Percentiles rank a stretch among this genome's conserved stretches.
phyloP scores from a whole-genome alignment of 2,113 vertebrate species.

The Aptenodytes forsteri region DNA sequence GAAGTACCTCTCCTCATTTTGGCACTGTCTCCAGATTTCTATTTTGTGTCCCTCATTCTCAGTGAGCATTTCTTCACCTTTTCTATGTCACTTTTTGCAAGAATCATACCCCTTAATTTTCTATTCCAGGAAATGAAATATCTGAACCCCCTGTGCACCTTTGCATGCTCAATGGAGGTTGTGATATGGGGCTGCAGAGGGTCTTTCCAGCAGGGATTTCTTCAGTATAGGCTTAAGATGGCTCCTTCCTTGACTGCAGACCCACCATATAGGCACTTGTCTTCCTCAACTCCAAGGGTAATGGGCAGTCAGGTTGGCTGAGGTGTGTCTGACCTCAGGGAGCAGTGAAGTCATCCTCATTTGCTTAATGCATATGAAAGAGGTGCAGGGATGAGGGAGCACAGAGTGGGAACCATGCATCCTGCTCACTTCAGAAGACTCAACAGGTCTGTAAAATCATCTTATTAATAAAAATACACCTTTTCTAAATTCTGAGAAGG shows the following conservation, averaged over 20 bases:
- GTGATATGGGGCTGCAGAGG: not conserved
- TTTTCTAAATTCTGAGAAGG: not conserved
- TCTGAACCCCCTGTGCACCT: not conserved
- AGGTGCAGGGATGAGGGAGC: not conserved
- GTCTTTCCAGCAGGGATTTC: not conserved
- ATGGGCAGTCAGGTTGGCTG: not conserved
- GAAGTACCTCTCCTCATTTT: not conserved
- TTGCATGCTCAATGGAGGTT: not conserved
- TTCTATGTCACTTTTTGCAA: not conserved
- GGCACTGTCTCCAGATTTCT: not conserved
- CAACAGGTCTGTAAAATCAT: not conserved
- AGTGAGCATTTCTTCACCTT: not conserved
- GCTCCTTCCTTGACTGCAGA: not conserved
- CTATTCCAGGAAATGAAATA: not conserved
- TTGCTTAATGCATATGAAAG: not conserved
- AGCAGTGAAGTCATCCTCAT: not conserved
- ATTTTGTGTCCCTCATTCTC: not conserved
- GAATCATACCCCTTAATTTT: not conserved
- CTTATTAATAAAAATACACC: not conserved
- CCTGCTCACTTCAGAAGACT: not conserved
- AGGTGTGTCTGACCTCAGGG: not conserved
- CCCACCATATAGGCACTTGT: not conserved
- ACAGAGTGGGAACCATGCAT: not conserved
- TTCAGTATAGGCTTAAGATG: not conserved
- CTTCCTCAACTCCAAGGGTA: not conserved